Evolutionary conservation across 2,113 vertebrate genomes (phyloP).

Genomic region (Dipodomys merriami): DNA sequence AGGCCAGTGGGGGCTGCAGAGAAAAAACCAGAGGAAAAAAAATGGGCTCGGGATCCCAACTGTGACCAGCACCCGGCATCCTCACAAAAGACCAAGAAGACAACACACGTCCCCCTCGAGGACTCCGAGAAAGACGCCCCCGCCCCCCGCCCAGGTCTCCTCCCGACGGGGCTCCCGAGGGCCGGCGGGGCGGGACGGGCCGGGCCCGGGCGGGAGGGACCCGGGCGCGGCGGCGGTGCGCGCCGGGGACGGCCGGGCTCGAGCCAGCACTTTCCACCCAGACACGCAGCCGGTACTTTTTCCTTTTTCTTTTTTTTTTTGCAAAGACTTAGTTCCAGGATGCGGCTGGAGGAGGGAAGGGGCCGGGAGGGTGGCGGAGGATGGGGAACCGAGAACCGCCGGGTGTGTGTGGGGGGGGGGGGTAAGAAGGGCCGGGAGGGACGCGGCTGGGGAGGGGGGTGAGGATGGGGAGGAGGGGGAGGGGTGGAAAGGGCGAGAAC

Average conservation of each 20-base stretch:
- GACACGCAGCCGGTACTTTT: conserved; percentile 74
- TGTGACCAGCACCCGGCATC: conserved; percentile 62
- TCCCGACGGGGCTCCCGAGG: neutral
- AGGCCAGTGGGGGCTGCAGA: conserved; percentile 67
- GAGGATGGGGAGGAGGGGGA: neutral
- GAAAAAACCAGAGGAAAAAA: conserved; percentile 40
- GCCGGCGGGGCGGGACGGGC: neutral
- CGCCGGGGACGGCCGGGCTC: too few relatives aligned
- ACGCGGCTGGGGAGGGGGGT: neutral
- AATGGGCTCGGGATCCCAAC: conserved; percentile 58
- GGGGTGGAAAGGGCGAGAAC: conserved; percentile 50
- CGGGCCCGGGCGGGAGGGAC: conserved; percentile 45
- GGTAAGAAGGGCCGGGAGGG: neutral
- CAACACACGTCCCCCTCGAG: conserved; percentile 37
- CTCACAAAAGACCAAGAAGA: conserved; percentile 75
- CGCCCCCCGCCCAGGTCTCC: conserved; percentile 37
- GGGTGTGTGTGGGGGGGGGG: too few relatives aligned
- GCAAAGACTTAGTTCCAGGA: conserved; percentile 75
- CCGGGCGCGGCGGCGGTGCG: conserved; percentile 63
- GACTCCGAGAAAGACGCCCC: conserved; percentile 12
- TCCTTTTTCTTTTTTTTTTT: conserved; percentile 49
- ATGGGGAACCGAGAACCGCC: conserved; percentile 54
- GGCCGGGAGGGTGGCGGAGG: conserved; percentile 4
- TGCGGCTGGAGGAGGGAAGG: conserved; percentile 46
- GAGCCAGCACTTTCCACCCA: conserved; percentile 75